These are phyloP conservation scores for Zaprionus lachaisei DNA, from an alignment of 1,140 invertebrate genomes.

Conservation along the genomic window DNA sequence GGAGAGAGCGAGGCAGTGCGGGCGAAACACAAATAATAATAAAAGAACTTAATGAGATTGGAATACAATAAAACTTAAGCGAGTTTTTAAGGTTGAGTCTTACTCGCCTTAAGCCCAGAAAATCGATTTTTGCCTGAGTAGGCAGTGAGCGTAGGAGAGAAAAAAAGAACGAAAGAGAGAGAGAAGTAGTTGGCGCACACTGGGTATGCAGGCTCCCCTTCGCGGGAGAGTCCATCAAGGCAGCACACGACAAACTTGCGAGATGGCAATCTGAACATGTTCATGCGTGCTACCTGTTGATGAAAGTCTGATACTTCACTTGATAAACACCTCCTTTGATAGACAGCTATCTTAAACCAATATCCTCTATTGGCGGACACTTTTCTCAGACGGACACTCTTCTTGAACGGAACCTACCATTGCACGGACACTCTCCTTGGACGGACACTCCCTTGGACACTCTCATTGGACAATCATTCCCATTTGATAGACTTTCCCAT, in stretches of 20 bases:
- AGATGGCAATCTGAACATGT: background rate
- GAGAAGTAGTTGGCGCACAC: no score
- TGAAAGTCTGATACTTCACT: background rate
- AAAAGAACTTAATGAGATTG: conserved; percentile 81
- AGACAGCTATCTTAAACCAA: background rate
- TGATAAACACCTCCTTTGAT: no score
- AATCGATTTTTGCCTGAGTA: conserved; percentile 59
- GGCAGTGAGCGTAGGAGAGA: background rate
- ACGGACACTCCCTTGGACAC: no score
- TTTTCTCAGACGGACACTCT: no score
- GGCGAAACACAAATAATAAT: conserved; percentile 75
- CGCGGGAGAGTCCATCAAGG: no score
- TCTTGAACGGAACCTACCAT: no score
- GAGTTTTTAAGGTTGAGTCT: conserved; percentile 72
- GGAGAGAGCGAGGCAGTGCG: background rate
- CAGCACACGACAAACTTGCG: background rate
- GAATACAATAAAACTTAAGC: conserved; percentile 81
- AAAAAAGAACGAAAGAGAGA: background rate
- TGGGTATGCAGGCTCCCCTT: no score
- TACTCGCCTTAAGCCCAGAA: conserved; percentile 61
- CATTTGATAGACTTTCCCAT: no score
- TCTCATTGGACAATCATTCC: no score
- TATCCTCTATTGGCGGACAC: background rate
- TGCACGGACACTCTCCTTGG: no score
- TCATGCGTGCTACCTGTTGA: conserved; percentile 1